Conservation (phyloP, 2,888 invertebrate genomes). For the Eudemis profundana region DNA sequence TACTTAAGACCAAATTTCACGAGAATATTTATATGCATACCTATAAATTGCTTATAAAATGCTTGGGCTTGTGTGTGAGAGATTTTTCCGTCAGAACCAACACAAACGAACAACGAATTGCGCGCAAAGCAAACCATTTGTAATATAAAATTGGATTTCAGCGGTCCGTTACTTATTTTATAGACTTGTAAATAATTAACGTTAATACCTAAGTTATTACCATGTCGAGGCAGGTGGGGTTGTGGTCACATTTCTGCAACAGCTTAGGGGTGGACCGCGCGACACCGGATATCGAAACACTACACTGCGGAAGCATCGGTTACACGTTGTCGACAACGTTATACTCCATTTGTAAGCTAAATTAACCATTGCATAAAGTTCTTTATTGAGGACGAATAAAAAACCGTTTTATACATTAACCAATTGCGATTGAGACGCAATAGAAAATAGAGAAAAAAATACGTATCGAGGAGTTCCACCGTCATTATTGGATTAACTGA, state of each 20-base stretch:
- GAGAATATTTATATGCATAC: background rate
- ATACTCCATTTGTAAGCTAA: slow-evolving; percentile 24
- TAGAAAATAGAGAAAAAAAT: too few relatives aligned
- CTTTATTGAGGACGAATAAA: too few relatives aligned
- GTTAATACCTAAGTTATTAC: background rate
- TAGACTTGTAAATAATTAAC: background rate
- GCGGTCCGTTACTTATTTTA: background rate
- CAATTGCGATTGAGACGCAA: too few relatives aligned
- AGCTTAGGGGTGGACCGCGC: slow-evolving; percentile 6
- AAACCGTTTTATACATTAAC: too few relatives aligned
- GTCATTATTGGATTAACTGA: too few relatives aligned
- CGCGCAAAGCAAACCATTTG: background rate
- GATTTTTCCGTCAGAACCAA: too few relatives aligned
- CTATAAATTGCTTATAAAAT: background rate
- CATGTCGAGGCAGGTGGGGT: slow-evolving; percentile 18
- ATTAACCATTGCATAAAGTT: slow-evolving; percentile 13
- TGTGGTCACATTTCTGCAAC: slow-evolving; percentile 41
- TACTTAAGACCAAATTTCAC: slow-evolving; percentile 4
- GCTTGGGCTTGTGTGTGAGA: too few relatives aligned
- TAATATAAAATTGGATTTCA: background rate
- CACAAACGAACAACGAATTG: too few relatives aligned
- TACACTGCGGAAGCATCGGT: slow-evolving; percentile 54
- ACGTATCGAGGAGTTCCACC: too few relatives aligned
- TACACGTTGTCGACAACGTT: slow-evolving; percentile 51
- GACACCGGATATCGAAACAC: slow-evolving; percentile 55